phyloP scores from a whole-genome alignment of 2,113 vertebrate species.

The Fukomys damarensis region DNA sequence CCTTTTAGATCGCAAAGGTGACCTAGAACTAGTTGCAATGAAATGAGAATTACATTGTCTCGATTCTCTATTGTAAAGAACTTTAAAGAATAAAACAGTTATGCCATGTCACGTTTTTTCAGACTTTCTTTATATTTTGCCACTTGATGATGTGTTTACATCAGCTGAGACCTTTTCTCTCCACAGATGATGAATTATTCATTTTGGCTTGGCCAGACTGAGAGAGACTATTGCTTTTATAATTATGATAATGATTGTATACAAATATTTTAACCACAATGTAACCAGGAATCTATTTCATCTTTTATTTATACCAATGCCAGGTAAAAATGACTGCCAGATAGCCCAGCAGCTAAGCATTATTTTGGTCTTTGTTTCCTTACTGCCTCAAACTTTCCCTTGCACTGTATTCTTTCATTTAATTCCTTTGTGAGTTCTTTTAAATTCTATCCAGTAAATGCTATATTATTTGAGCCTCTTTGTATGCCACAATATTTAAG shows the following conservation, averaged over 20 bases:
- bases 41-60: not conserved
- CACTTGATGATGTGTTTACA: conserved; percentile 10
- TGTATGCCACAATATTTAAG: conserved; percentile 57
- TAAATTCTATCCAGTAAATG: conserved; percentile 36
- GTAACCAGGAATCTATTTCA: not conserved
- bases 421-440: conserved; percentile 41
- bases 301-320: conserved; percentile 32
- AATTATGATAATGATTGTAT: not conserved
- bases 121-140: conserved; percentile 47
- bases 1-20: conserved; percentile 50
- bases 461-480: conserved; percentile 1
- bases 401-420: not conserved
- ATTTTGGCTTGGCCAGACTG: conserved; percentile 17
- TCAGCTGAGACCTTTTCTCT: not conserved
- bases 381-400: not conserved
- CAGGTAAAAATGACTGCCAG: conserved; percentile 33
- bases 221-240: not conserved
- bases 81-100: conserved; percentile 12
- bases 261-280: conserved; percentile 41
- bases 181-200: not conserved
- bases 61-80: conserved; percentile 41
- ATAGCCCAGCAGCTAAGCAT: not conserved
- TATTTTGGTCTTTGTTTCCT: conserved; percentile 55
- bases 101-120: not conserved
- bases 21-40: conserved; percentile 22